Percentiles rank a stretch among this genome's conserved stretches.
phyloP scores from a whole-genome alignment of 2,113 vertebrate genomes.

The Trogon surrucura region DNA sequence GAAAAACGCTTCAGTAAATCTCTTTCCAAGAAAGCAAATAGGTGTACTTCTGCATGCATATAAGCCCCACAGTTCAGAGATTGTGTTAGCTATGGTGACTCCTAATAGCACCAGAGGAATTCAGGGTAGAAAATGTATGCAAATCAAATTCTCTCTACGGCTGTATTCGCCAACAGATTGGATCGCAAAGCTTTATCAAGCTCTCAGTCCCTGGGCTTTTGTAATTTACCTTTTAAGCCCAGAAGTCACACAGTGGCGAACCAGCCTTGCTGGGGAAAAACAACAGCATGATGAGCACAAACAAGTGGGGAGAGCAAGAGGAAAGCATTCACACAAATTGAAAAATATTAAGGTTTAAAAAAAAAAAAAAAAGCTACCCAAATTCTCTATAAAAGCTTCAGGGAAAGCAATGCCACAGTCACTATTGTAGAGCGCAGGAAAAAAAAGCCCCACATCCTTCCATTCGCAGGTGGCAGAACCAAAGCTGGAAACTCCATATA shows the following conservation, averaged over 20 bases:
- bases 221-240: not conserved
- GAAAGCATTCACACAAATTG: not conserved
- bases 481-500: not conserved
- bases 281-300: not conserved
- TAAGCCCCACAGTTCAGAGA: not conserved
- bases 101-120: slow-evolving; percentile 28
- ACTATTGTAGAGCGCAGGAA: not conserved
- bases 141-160: not conserved
- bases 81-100: slow-evolving; percentile 47
- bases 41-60: not conserved
- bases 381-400: not conserved
- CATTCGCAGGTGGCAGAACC: rapidly evolving
- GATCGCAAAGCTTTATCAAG: slow-evolving; percentile 1
- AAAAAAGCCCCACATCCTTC: not conserved
- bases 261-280: not conserved
- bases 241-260: not conserved
- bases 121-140: slow-evolving; percentile 48
- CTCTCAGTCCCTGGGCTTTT: not conserved
- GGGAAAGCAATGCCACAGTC: not conserved
- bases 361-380: not conserved
- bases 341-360: not conserved
- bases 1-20: slow-evolving; percentile 25
- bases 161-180: not conserved
- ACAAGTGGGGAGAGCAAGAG: not conserved
- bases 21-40: slow-evolving; percentile 8